Base-by-base conservation (phyloP, 1,140 invertebrate genomes). In the Drosophila kurseongensis region DNA sequence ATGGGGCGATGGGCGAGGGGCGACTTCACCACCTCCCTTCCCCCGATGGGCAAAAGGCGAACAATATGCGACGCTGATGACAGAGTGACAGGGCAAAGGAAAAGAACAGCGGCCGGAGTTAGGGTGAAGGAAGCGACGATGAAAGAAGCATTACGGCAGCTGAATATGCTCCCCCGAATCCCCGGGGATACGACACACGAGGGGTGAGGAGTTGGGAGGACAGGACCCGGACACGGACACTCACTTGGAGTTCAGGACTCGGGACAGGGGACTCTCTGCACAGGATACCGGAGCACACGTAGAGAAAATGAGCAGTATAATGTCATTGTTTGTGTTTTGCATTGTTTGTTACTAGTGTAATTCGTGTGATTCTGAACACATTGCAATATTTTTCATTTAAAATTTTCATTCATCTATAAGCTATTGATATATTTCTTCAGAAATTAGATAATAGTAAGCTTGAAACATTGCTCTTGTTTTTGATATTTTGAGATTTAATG, bases 121-220 rank as follows among this genome's bases (percentile, higher is more conserved):
- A 56, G 18, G 47, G 36, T 9, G 16, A 18, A 45, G 35, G 65
- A 73, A 68, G 69, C 57, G 56, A 59, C 82, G 75, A 61, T 88
- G 82, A 82, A 75, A 86, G 78, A 75, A 84, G 74, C 82, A 86
- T 85, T 81, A 81, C 71, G 41, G 52, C 61, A 76, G 69, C 67
- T 50, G 68, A 71, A 75, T 78, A 81, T 82, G 78, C 61, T 75
- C 47, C 41, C 54, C 50, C 63, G 57, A 48, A 9, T 80, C 69
- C 82, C 82, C 47, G 58, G 78, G 82, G 83, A 36, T 45, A 62
- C 38, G 36, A 35, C 51, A 47, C 36, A 36, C 35, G 47, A 9
- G 47, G n/a, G 51, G 10, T 27, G 10, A 38, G 61, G 35, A 16
- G 10, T 10, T 16, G 27, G 18, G 27, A 57, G 50, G 55, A 44